Conservation (phyloP, 2,113 vertebrate species). For the Lepisosteus osseus region DNA sequence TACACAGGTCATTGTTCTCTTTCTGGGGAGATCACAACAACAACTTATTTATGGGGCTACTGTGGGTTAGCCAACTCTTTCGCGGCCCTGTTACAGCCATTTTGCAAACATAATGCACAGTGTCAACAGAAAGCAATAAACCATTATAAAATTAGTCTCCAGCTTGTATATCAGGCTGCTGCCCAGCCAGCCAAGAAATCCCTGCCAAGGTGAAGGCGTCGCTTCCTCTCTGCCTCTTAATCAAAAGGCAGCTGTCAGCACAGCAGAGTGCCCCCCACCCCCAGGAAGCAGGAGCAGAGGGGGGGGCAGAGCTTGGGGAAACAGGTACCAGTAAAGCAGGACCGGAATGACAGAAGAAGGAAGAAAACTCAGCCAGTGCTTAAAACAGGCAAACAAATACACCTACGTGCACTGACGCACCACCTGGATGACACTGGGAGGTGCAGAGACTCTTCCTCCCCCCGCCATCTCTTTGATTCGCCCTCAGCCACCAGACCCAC, state of each 20-base stretch:
- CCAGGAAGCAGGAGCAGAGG: too few relatives aligned
- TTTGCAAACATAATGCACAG: background rate
- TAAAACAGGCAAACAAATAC: too few relatives aligned
- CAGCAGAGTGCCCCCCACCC: too few relatives aligned
- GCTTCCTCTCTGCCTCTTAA: background rate
- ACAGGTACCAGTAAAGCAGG: too few relatives aligned
- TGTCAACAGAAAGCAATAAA: background rate
- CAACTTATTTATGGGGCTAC: background rate
- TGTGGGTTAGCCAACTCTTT: background rate
- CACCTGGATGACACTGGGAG: too few relatives aligned
- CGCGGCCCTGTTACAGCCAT: background rate
- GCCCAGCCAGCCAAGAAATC: constrained; percentile 2
- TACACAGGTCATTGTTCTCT: background rate
- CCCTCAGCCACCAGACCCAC: too few relatives aligned
- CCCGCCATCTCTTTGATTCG: too few relatives aligned
- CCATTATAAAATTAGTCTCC: constrained; percentile 8
- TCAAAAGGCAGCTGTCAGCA: background rate
- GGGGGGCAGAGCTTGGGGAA: too few relatives aligned
- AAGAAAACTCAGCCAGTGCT: too few relatives aligned
- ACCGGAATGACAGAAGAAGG: too few relatives aligned
- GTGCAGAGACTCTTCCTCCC: too few relatives aligned
- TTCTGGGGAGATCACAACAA: background rate
- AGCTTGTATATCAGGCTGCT: background rate
- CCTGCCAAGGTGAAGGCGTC: background rate
- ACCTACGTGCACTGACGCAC: too few relatives aligned